These are phyloP conservation scores for Climacteris rufus DNA, from an alignment of 2,113 vertebrate species.

Conservation along the genomic window DNA sequence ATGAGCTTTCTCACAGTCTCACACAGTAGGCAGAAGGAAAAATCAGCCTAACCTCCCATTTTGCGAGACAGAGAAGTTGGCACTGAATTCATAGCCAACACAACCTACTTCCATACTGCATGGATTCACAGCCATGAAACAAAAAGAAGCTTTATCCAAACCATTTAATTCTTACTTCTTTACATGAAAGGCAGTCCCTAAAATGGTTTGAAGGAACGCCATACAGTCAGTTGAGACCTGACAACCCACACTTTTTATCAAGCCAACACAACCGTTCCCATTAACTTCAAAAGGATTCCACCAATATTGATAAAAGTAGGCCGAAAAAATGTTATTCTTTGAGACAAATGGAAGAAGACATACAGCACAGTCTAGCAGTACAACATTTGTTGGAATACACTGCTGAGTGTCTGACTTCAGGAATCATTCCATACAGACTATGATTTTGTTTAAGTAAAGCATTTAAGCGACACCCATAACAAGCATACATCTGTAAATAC, in stretches of 20 bases:
- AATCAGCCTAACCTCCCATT: not conserved
- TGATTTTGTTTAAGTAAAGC: not conserved
- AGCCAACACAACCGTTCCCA: not conserved
- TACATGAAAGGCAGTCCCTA: not conserved
- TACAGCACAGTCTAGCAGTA: not conserved
- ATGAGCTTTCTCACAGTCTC: not conserved
- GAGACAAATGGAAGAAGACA: not conserved
- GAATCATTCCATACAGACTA: not conserved
- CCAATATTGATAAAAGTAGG: not conserved
- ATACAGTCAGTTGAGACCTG: not conserved
- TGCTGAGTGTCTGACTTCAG: not conserved
- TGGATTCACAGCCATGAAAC: not conserved
- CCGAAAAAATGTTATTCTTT: not conserved
- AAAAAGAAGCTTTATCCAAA: not conserved
- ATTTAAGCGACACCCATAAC: not conserved
- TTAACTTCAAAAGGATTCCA: not conserved
- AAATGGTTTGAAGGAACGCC: not conserved
- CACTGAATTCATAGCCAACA: not conserved
- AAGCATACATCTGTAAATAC: not conserved
- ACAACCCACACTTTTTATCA: not conserved
- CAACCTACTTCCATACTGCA: not conserved
- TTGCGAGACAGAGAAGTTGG: not conserved
- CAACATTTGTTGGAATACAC: not conserved
- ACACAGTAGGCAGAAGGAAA: not conserved
- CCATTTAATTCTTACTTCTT: not conserved